Evolutionary conservation across 2,888 invertebrate genomes (phyloP).

Genomic region (Gibbula magus): DNA sequence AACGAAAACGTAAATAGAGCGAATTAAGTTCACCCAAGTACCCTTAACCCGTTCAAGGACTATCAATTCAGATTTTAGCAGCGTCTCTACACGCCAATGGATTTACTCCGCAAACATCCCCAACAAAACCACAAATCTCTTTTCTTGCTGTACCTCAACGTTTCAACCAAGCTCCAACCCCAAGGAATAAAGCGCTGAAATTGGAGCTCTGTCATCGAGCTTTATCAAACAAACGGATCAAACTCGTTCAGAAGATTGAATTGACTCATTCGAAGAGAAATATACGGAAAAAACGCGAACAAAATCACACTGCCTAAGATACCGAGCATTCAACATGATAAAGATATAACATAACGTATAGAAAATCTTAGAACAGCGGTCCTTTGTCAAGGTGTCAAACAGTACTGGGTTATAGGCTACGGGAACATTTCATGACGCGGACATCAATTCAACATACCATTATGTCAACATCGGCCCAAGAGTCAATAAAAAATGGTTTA

Average conservation of each 20-base stretch:
- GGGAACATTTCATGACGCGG: too few relatives aligned
- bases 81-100: background rate
- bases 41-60: background rate
- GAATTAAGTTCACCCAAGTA: too few relatives aligned
- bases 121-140: constrained; percentile 4
- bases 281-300: background rate
- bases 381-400: background rate
- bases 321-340: background rate
- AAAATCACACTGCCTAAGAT: background rate
- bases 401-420: background rate
- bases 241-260: background rate
- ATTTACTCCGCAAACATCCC: background rate
- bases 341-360: background rate
- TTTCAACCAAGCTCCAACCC: background rate
- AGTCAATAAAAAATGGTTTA: too few relatives aligned
- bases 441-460: too few relatives aligned
- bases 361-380: background rate
- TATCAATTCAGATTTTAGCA: background rate
- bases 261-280: background rate
- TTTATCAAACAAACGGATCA: background rate
- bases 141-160: background rate
- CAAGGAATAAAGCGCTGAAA: background rate
- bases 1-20: too few relatives aligned
- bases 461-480: too few relatives aligned
- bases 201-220: background rate